phyloP scores from a whole-genome alignment of 2,888 invertebrate genomes.

The Cryptus armator region DNA sequence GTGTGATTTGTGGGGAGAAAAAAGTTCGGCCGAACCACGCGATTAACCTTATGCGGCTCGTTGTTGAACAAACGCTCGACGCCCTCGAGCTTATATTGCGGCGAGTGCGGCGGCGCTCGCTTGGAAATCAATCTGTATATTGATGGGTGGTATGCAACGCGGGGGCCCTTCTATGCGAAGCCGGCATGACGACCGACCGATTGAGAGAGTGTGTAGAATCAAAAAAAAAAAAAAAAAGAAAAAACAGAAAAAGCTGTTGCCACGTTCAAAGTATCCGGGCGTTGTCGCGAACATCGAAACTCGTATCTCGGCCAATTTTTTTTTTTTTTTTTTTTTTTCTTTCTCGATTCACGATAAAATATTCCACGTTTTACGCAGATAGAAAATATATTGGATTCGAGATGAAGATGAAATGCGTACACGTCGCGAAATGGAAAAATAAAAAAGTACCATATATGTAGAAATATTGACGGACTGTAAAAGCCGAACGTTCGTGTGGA shows the following conservation, averaged over 20 bases:
- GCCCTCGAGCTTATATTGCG: slow-evolving; percentile 44
- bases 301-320: slow-evolving; percentile 18
- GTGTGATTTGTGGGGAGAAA: slow-evolving; percentile 40
- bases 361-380: no score
- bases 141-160: slow-evolving; percentile 45
- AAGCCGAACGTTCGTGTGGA: no score
- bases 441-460: no score
- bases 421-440: no score
- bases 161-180: background rate
- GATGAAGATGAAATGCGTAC: no score
- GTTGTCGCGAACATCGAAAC: slow-evolving; percentile 47
- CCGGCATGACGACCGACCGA: slow-evolving; percentile 8
- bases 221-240: slow-evolving; percentile 25
- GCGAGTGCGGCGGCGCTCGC: slow-evolving; percentile 34
- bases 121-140: slow-evolving; percentile 61
- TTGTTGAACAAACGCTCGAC: slow-evolving; percentile 49
- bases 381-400: no score
- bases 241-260: slow-evolving; percentile 19
- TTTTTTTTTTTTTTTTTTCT: slow-evolving; percentile 26
- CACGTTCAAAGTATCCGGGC: slow-evolving; percentile 32
- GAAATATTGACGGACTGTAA: no score
- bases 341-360: background rate
- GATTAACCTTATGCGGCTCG: slow-evolving; percentile 57
- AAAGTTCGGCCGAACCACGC: slow-evolving; percentile 42
- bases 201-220: background rate